Percentiles rank a stretch among this genome's conserved stretches.
Conservation (phyloP, 2,113 vertebrate species). For the Columba janthina region DNA sequence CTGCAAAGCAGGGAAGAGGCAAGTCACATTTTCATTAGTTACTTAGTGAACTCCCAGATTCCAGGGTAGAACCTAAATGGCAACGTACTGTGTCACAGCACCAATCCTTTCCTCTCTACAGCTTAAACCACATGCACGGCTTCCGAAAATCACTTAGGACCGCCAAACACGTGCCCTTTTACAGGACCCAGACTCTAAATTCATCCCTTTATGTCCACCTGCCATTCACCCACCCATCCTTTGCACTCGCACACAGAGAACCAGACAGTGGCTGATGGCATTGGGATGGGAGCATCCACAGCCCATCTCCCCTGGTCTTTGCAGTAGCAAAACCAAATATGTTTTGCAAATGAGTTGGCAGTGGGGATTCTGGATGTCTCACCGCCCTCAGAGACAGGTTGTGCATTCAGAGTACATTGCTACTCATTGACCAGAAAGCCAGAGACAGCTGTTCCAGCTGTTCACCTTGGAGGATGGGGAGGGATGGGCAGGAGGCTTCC, state of each 20-base stretch:
- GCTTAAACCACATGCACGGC: not conserved
- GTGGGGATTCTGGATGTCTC: not conserved
- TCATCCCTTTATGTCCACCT: not conserved
- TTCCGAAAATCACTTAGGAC: not conserved
- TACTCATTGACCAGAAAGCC: not conserved
- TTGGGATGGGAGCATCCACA: fast-evolving
- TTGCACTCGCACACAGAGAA: not conserved
- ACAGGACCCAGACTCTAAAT: not conserved
- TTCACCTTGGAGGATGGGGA: not conserved
- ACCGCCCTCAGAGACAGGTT: not conserved
- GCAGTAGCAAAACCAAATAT: not conserved
- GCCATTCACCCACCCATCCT: fast-evolving
- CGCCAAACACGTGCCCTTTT: not conserved
- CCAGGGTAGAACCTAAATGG: not conserved
- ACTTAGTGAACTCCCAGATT: not conserved
- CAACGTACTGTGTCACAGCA: not conserved
- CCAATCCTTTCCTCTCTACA: not conserved
- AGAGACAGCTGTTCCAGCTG: no score
- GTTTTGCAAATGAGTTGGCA: constrained; percentile 3
- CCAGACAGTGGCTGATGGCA: not conserved
- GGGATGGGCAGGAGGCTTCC: fast-evolving
- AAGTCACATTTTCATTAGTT: not conserved
- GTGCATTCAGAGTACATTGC: not conserved
- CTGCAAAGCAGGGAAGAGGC: not conserved
- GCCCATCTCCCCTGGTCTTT: not conserved